Percentiles rank a stretch among this genome's conserved stretches.
Evolutionary conservation across 2,113 vertebrate species (phyloP).

Genomic region (Grammomys surdaster): DNA sequence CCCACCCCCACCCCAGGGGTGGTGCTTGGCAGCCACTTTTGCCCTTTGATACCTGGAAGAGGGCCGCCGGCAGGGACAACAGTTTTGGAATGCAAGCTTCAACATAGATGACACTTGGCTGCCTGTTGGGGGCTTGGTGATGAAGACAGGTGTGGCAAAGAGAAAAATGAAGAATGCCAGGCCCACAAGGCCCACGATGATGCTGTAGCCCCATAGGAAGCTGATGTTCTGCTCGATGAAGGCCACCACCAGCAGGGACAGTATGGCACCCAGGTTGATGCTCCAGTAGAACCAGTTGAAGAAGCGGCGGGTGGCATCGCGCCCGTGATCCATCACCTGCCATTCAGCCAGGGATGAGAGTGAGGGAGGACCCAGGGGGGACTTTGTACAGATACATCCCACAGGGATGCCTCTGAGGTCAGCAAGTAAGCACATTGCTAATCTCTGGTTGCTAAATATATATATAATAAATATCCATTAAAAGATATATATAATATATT

Average conservation of each 20-base stretch:
- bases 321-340: conserved; percentile 79
- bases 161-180: conserved; percentile 85
- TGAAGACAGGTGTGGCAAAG: conserved; percentile 79
- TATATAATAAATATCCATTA: not conserved
- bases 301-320: conserved; percentile 75
- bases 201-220: conserved; percentile 81
- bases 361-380: not conserved
- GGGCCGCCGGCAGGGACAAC: conserved; percentile 47
- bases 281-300: conserved; percentile 89
- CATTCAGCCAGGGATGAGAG: not conserved
- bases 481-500: no score
- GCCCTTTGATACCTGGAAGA: conserved; percentile 63
- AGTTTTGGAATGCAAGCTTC: conserved; percentile 67
- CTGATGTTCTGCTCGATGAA: conserved; percentile 85
- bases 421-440: not conserved
- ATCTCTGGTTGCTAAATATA: not conserved
- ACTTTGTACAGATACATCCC: not conserved
- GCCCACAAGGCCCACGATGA: conserved; percentile 63
- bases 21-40: not conserved
- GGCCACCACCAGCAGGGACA: conserved; percentile 82
- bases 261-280: conserved; percentile 78
- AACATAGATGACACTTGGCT: conserved; percentile 84
- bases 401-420: not conserved
- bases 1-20: not conserved
- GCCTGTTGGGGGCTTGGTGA: conserved; percentile 82